phyloP scores from a whole-genome alignment of 2,888 invertebrate genomes.

The Andrena bicolor region DNA sequence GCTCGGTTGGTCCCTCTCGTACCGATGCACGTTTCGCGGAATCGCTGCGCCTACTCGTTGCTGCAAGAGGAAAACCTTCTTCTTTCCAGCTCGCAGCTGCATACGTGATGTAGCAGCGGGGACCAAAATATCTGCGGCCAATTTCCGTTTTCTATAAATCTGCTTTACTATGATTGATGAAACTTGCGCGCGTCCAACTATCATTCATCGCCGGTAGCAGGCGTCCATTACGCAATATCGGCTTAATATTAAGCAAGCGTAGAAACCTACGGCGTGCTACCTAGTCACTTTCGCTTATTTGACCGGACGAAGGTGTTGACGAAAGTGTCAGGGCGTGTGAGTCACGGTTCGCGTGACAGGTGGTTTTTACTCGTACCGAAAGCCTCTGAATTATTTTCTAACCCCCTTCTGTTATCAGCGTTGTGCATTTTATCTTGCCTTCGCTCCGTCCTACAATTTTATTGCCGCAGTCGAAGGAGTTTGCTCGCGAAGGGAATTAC shows the following conservation, averaged over 20 bases:
- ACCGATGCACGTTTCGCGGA: constrained; percentile 16
- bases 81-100: not conserved
- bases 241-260: constrained; percentile 50
- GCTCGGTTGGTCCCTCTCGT: constrained; percentile 4
- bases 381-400: not conserved
- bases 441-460: not conserved
- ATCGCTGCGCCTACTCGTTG: not conserved
- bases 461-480: not conserved
- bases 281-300: constrained; percentile 63
- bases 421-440: not conserved
- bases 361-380: constrained; percentile 39
- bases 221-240: constrained; percentile 51
- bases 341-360: constrained; percentile 52
- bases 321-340: constrained; percentile 59
- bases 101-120: not conserved
- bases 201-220: constrained; percentile 34
- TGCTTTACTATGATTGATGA: constrained; percentile 14
- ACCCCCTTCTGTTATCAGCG: not conserved
- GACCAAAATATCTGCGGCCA: not conserved
- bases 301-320: constrained; percentile 53
- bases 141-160: constrained; percentile 9
- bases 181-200: constrained; percentile 12
- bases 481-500: constrained; percentile 29
- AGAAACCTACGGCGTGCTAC: constrained; percentile 42
- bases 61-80: not conserved